phyloP scores from a whole-genome alignment of 1,140 invertebrate species.

The Leptonema lineaticorne region DNA sequence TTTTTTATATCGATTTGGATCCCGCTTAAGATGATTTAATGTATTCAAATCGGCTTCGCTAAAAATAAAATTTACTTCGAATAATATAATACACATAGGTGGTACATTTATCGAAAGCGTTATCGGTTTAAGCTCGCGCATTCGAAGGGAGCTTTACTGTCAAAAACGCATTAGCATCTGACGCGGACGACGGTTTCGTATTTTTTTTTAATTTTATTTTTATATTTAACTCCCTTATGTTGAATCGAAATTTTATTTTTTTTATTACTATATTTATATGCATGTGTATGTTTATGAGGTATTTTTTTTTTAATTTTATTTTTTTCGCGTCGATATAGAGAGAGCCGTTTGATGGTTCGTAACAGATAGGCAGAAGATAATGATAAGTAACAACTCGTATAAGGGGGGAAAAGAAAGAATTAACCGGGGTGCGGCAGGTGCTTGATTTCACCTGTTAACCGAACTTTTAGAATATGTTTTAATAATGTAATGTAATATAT shows the following conservation, averaged over 20 bases:
- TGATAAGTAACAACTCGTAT: slow-evolving; percentile 33
- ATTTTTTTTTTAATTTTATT: slow-evolving; percentile 13
- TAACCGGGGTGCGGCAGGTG: slow-evolving; percentile 35
- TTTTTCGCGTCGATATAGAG: slow-evolving; percentile 26
- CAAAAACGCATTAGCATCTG: slow-evolving; percentile 21
- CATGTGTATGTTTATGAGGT: no score
- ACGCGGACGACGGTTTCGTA: neutral
- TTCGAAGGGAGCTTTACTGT: slow-evolving; percentile 15
- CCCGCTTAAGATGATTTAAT: no score
- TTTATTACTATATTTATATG: no score
- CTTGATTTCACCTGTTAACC: slow-evolving; percentile 40
- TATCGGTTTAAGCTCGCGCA: neutral
- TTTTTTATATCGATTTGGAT: no score
- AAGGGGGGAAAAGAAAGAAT: slow-evolving; percentile 20
- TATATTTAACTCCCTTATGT: no score
- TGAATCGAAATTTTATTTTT: neutral
- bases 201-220: neutral
- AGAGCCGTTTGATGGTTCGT: slow-evolving; percentile 23
- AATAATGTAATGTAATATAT: neutral
- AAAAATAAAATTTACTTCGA: neutral
- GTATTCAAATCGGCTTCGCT: no score
- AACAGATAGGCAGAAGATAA: slow-evolving; percentile 27
- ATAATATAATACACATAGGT: neutral
- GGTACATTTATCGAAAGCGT: neutral
- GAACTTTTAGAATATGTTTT: neutral